Conservation (phyloP, 2,113 vertebrate species). For the Larimichthys polyactis region DNA sequence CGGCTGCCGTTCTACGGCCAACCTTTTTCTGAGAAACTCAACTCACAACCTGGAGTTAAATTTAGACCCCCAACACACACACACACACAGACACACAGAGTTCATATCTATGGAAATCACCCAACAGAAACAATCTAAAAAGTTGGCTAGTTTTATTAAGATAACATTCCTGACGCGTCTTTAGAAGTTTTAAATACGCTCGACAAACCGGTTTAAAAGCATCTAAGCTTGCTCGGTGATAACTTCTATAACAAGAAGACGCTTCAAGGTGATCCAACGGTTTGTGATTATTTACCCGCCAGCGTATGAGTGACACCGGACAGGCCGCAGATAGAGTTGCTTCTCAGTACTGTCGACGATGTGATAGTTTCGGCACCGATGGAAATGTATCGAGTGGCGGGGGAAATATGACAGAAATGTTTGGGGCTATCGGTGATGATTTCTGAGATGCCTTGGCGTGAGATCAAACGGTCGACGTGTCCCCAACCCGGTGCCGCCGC, state of each 20-base stretch:
- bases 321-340: conserved; percentile 73
- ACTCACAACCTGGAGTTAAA: conserved; percentile 71
- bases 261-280: conserved; percentile 1
- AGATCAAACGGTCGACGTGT: conserved; percentile 57
- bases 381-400: conserved; percentile 73
- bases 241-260: conserved; percentile 17
- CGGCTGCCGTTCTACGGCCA: conserved; percentile 59
- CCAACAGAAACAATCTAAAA: not conserved
- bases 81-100: not conserved
- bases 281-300: conserved; percentile 69
- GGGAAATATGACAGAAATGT: conserved; percentile 74
- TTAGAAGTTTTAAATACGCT: no score
- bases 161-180: not conserved
- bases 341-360: conserved; percentile 79
- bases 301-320: conserved; percentile 39
- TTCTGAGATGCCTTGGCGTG: conserved; percentile 55
- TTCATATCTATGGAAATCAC: conserved; percentile 30
- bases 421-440: conserved; percentile 60
- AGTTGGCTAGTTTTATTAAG: not conserved
- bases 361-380: conserved; percentile 57
- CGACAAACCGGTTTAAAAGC: not conserved
- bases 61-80: conserved; percentile 47
- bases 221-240: not conserved
- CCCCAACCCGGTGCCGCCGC: not conserved
- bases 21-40: conserved; percentile 78